phyloP scores from a whole-genome alignment of 2,888 invertebrate genomes.

The Rhyacophila evoluta region DNA sequence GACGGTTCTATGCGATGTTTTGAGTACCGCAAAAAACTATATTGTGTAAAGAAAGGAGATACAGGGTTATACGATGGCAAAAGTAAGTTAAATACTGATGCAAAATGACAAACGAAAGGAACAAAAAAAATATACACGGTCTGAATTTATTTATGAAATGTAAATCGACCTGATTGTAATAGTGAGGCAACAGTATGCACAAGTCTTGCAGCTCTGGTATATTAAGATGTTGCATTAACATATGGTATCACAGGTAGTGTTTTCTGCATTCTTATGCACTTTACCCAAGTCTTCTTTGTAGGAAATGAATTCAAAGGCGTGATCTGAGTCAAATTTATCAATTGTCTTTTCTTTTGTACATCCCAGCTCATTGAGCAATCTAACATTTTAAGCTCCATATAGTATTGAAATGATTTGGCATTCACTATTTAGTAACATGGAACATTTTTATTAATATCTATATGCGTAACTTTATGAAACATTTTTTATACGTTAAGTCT shows the following conservation, averaged over 20 bases:
- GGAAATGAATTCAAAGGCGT: slow-evolving; percentile 43
- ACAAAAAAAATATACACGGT: not conserved
- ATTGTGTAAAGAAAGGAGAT: no score
- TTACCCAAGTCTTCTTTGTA: slow-evolving; percentile 58
- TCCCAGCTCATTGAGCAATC: slow-evolving; percentile 56
- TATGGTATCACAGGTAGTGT: slow-evolving; percentile 56
- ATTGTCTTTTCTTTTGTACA: slow-evolving; percentile 55
- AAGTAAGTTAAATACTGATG: not conserved
- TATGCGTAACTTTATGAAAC: no score
- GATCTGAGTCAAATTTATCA: slow-evolving; percentile 17
- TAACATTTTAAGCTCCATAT: slow-evolving; percentile 56
- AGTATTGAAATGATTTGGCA: no score
- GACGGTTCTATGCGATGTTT: no score
- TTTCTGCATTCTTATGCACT: slow-evolving; percentile 15
- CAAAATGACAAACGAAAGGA: slow-evolving; percentile 21
- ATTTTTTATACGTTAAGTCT: no score
- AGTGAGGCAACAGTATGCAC: slow-evolving; percentile 63
- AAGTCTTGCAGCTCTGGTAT: slow-evolving; percentile 52
- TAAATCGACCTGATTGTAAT: slow-evolving; percentile 72
- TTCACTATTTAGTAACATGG: no score
- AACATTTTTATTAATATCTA: no score
- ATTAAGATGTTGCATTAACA: slow-evolving; percentile 73
- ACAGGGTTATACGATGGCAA: no score
- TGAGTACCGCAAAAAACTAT: no score
- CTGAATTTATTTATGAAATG: slow-evolving; percentile 60